A percentile compares a stretch with the other conserved stretches of the same genome.
Conservation (phyloP, 2,113 vertebrate species). For the Campylomormyrus tamandua region DNA sequence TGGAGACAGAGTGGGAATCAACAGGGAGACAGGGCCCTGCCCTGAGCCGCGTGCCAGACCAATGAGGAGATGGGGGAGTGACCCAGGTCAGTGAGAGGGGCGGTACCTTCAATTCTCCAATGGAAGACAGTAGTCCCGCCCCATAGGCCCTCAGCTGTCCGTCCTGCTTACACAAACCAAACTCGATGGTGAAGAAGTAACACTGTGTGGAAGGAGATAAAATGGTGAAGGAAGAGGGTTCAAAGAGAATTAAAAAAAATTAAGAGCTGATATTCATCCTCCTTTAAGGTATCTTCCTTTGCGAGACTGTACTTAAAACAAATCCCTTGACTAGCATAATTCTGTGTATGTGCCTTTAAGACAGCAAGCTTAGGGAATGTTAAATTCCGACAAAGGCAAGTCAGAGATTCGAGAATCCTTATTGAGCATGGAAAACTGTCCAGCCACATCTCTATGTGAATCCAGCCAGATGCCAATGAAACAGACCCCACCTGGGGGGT, state of each 20-base stretch:
- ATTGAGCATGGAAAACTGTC: background rate
- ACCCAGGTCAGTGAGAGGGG: background rate
- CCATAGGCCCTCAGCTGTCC: conserved; percentile 92
- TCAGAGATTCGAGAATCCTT: background rate
- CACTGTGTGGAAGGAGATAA: conserved; percentile 64
- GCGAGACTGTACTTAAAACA: background rate
- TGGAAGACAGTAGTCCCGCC: conserved; percentile 90
- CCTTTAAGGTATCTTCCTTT: background rate
- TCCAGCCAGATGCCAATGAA: background rate
- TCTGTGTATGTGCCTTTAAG: background rate
- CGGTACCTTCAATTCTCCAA: conserved; percentile 84
- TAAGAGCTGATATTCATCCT: background rate
- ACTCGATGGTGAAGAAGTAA: conserved; percentile 98
- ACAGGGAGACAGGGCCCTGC: background rate
- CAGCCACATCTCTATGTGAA: background rate
- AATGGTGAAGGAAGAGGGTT: background rate
- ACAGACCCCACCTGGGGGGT: background rate
- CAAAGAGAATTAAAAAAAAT: background rate
- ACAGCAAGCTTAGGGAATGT: background rate
- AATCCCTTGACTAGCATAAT: background rate
- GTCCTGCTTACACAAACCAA: conserved; percentile 96
- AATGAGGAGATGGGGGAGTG: background rate
- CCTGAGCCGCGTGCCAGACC: background rate
- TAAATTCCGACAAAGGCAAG: background rate
- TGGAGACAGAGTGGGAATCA: conserved; percentile 41